Percentiles rank a stretch among this genome's conserved stretches.
Conservation (phyloP, 1,140 invertebrate genomes). For the Zaprionus africanus region DNA sequence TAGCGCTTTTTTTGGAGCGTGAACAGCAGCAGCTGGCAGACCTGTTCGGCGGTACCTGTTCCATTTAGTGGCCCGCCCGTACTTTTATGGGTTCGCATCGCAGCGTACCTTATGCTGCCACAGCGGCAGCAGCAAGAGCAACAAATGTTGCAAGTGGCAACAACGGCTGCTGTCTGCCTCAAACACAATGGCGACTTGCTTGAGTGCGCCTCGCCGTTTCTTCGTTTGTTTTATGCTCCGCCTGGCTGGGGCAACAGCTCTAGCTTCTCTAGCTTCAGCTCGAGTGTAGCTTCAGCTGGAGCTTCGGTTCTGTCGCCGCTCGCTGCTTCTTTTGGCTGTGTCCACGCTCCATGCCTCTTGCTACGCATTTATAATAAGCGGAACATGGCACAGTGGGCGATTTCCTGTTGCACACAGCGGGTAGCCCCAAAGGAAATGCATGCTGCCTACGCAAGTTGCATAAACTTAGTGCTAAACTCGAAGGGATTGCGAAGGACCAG, state of each 20-base stretch:
- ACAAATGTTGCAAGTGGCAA: slow-evolving; percentile 63
- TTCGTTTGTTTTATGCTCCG: slow-evolving; percentile 73
- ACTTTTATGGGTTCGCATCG: slow-evolving; percentile 76
- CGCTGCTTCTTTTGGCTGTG: slow-evolving; percentile 26
- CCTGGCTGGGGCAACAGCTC: slow-evolving; percentile 48
- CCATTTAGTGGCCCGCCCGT: slow-evolving; percentile 76
- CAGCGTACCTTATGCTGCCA: slow-evolving; percentile 68
- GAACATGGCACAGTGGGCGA: slow-evolving; percentile 59
- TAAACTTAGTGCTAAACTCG: background rate
- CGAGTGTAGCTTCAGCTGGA: slow-evolving; percentile 26
- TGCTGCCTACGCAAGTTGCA: slow-evolving; percentile 1
- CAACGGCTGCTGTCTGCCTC: slow-evolving; percentile 55
- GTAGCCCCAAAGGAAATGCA: slow-evolving; percentile 7
- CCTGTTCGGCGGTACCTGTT: slow-evolving; percentile 65
- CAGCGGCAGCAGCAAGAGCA: slow-evolving; percentile 41
- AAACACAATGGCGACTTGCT: slow-evolving; percentile 67
- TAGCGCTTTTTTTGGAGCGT: slow-evolving; percentile 75
- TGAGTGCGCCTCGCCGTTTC: slow-evolving; percentile 69
- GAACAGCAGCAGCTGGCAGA: slow-evolving; percentile 74
- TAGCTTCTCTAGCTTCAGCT: slow-evolving; percentile 33
- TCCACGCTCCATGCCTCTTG: slow-evolving; percentile 54
- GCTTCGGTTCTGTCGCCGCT: slow-evolving; percentile 7
- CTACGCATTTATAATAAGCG: slow-evolving; percentile 75
- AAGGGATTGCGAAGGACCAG: background rate
- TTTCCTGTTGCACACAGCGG: slow-evolving; percentile 38